phyloP scores from a whole-genome alignment of 2,888 invertebrate species.

The Apodemia hepburni region DNA sequence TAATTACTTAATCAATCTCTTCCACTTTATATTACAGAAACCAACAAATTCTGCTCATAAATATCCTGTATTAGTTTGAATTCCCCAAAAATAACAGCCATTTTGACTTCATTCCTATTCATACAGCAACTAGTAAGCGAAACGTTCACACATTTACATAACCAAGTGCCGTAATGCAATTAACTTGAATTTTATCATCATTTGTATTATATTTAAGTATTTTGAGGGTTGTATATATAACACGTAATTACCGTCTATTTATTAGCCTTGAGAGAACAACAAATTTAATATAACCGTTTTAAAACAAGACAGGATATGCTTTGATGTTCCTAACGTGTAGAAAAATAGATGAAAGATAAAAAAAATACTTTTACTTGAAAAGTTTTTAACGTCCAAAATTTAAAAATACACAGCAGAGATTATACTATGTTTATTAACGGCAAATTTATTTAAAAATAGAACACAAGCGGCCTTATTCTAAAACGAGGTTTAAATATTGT shows the following conservation, averaged over 20 bases:
- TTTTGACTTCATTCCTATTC: neutral
- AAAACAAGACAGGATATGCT: neutral
- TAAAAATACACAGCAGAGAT: too few relatives aligned
- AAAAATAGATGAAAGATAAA: too few relatives aligned
- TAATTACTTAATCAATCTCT: too few relatives aligned
- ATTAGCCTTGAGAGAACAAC: neutral
- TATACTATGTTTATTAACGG: too few relatives aligned
- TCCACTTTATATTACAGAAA: neutral
- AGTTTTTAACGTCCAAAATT: too few relatives aligned
- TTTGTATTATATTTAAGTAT: slow-evolving; percentile 1
- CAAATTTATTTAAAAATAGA: too few relatives aligned
- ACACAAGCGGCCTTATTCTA: too few relatives aligned
- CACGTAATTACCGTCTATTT: neutral
- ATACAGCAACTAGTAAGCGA: neutral
- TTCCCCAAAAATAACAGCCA: neutral
- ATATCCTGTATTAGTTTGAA: neutral
- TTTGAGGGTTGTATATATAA: neutral
- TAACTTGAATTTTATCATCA: slow-evolving; percentile 6
- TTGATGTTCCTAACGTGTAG: neutral
- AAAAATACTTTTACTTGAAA: too few relatives aligned
- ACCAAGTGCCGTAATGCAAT: slow-evolving; percentile 5
- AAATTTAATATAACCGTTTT: neutral
- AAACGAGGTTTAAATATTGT: too few relatives aligned
- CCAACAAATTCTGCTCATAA: neutral
- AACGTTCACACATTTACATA: slow-evolving; percentile 14